Evolutionary conservation across 2,797 vertebrate genomes (phyloP), one percentile per base, ranked within the genome.

Genomic region (Periparus ater): DNA sequence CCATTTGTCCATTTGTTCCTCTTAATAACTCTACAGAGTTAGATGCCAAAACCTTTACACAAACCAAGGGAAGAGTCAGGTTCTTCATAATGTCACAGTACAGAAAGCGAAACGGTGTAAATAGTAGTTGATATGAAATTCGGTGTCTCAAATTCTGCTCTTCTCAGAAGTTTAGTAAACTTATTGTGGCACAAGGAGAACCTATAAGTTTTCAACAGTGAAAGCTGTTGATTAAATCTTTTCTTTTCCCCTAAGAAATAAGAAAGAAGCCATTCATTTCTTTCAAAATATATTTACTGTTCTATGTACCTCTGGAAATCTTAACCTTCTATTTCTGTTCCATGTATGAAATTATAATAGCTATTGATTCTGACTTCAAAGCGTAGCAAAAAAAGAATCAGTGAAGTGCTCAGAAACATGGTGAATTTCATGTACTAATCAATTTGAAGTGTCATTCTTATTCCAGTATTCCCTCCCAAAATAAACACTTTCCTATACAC

Each of bases 321-420:
- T 57, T 62, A 89, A 40, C 10, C 6, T 57, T 66, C 74, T 68
- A 11, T 61, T 93, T 89, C 55, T 63, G 34, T 91, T 92, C 45
- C 25, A 44, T 9, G 42, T 85, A 93, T 2, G 38, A 67, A 94
- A 91, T 90, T 76, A 72, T 76, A 93, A 66, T 80, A 80, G 57
- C 51, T 84, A 85, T 79, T 92, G 77, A 95, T 93, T 85, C 22
- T 65, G 29, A 11, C 38, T 94, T 91, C 74, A 85, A 77, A 51
- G n/a, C 45, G 55, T 54, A 26, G 22, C 42, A 86, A 80, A 93
- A 93, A 93, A 79, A 57, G 32, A 71, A 74, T 73, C 36, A 67
- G 68, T 44, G 44, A 89, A 84, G n/a, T 82, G 23, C 57, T 91
- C 6, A 2, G 58, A 87, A 91, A 71, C 58, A 72, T 19, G 53